These are phyloP conservation scores for Penaeus indicus DNA, from an alignment of 1,140 invertebrate genomes.

Conservation along the genomic window DNA sequence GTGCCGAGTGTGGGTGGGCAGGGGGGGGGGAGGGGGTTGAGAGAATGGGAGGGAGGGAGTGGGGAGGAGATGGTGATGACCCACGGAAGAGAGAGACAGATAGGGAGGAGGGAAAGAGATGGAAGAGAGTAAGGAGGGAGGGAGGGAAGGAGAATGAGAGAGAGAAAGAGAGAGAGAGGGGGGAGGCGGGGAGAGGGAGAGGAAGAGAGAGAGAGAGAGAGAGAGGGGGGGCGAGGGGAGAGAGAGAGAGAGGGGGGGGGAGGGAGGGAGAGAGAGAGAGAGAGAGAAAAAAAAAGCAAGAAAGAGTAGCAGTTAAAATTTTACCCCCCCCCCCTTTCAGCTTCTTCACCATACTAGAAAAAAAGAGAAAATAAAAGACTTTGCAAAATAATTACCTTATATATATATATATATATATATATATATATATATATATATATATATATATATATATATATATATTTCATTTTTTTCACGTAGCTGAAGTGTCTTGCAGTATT, in stretches of 20 bases:
- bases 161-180: neutral
- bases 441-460: too few species aligned
- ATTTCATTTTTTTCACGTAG: too few species aligned
- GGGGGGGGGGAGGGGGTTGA: too few species aligned
- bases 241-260: too few species aligned
- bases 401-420: too few species aligned
- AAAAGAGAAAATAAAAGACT: too few species aligned
- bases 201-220: neutral
- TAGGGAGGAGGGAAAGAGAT: neutral
- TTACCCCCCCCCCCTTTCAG: too few species aligned
- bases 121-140: neutral
- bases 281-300: neutral
- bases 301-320: too few species aligned
- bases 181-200: neutral
- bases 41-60: neutral
- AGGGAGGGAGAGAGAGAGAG: neutral
- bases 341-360: too few species aligned
- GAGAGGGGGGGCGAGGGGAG: neutral
- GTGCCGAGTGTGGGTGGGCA: conserved; percentile 44
- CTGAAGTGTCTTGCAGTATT: too few species aligned
- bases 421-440: too few species aligned
- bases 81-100: neutral
- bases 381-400: too few species aligned
- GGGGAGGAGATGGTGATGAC: neutral
- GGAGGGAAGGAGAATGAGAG: neutral